These are phyloP conservation scores for Neodontobutis hainanensis DNA, from an alignment of 2,113 vertebrate species.

Conservation along the genomic window DNA sequence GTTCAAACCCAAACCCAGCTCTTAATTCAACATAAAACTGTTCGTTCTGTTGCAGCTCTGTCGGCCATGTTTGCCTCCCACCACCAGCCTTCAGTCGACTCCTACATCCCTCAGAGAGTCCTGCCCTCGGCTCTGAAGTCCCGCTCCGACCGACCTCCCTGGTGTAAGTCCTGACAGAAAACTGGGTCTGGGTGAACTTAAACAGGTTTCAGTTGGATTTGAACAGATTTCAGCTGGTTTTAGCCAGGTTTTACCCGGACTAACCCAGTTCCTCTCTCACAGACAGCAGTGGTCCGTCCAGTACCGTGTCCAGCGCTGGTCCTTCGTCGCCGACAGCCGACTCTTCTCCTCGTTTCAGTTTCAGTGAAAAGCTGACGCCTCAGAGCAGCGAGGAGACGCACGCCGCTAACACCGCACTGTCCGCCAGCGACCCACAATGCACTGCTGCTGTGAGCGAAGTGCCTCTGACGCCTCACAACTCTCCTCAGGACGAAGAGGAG, in stretches of 20 bases:
- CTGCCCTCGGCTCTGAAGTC: constrained; percentile 85
- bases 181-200: not conserved
- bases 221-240: not conserved
- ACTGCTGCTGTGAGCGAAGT: constrained; percentile 12
- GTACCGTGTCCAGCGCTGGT: constrained; percentile 93
- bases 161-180: constrained; percentile 93
- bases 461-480: constrained; percentile 55
- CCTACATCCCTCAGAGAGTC: constrained; percentile 87
- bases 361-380: constrained; percentile 84
- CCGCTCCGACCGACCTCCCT: constrained; percentile 90
- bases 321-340: constrained; percentile 91
- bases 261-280: constrained; percentile 51
- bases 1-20: too few relatives aligned
- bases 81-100: constrained; percentile 83
- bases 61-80: constrained; percentile 87
- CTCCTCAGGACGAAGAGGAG: constrained; percentile 39
- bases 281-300: constrained; percentile 98
- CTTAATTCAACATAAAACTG: too few relatives aligned
- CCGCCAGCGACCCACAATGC: constrained; percentile 7
- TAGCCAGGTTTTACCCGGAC: not conserved
- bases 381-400: constrained; percentile 84
- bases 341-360: constrained; percentile 87
- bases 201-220: not conserved
- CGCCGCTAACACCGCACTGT: constrained; percentile 47
- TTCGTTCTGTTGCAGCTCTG: constrained; percentile 57